Evolutionary conservation across 2,797 vertebrate species (phyloP).

Genomic region (Enteromius argenteus): DNA sequence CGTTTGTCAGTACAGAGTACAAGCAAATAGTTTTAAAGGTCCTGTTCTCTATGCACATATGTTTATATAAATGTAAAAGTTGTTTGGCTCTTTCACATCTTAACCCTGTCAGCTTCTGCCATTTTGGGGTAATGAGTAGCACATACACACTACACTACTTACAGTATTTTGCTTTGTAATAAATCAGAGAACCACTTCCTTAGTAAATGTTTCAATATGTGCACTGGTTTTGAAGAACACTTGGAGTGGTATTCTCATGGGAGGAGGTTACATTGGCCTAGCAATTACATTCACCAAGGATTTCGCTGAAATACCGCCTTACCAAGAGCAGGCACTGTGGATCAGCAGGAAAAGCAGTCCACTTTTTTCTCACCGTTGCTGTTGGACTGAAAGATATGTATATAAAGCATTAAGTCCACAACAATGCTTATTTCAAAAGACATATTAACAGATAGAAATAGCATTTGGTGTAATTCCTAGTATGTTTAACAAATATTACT

Average conservation of each 20-base stretch:
- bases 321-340: conserved; percentile 14
- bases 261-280: conserved; percentile 57
- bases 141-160: conserved; percentile 55
- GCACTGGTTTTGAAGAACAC: conserved; percentile 62
- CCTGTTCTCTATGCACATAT: neutral
- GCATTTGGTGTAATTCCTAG: neutral
- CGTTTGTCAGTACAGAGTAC: neutral
- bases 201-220: conserved; percentile 67
- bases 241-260: conserved; percentile 57
- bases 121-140: conserved; percentile 58
- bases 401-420: neutral
- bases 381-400: neutral
- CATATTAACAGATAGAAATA: neutral
- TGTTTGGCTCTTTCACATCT: conserved; percentile 49
- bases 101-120: conserved; percentile 55
- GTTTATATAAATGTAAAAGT: conserved; percentile 18
- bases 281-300: conserved; percentile 42
- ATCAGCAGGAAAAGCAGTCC: conserved; percentile 20
- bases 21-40: neutral
- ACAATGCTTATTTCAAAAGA: neutral
- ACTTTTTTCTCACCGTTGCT: conserved; percentile 5
- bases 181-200: conserved; percentile 67
- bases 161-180: conserved; percentile 66
- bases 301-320: conserved; percentile 45
- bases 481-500: neutral